A percentile compares a stretch with the other conserved stretches of the same genome.
Evolutionary conservation across 2,797 vertebrate species (phyloP).

Genomic region (Nasua narica): DNA sequence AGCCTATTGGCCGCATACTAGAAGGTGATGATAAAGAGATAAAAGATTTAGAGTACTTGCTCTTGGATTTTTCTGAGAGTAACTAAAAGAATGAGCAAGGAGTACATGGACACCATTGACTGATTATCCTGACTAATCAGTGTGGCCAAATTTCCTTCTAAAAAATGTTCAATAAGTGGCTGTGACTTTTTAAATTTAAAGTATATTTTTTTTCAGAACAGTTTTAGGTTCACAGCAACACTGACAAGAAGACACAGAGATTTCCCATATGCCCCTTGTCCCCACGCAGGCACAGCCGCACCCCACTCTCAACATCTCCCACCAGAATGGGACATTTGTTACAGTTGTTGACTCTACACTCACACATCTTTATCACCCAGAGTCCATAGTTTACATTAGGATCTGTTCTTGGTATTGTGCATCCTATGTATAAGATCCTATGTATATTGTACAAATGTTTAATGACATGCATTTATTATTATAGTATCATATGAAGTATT

Average conservation of each 20-base stretch:
- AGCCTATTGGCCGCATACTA: neutral
- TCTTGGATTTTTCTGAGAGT: neutral
- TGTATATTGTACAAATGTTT: neutral
- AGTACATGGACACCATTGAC: neutral
- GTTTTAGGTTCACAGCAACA: neutral
- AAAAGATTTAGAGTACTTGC: neutral
- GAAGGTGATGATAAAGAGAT: neutral
- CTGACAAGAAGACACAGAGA: neutral
- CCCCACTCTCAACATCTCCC: neutral
- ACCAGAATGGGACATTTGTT: neutral
- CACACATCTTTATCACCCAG: neutral
- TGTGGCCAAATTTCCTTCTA: neutral
- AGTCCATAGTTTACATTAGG: neutral
- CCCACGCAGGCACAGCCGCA: too few species aligned
- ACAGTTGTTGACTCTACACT: neutral
- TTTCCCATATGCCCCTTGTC: neutral
- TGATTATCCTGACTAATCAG: neutral
- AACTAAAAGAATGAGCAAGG: neutral
- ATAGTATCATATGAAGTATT: neutral
- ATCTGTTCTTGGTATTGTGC: neutral
- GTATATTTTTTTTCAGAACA: neutral
- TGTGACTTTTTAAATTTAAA: neutral
- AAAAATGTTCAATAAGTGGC: neutral
- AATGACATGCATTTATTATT: neutral
- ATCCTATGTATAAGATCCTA: too few species aligned